Base-by-base conservation (phyloP, 2,113 vertebrate species). In the Pygoscelis antarcticus region DNA sequence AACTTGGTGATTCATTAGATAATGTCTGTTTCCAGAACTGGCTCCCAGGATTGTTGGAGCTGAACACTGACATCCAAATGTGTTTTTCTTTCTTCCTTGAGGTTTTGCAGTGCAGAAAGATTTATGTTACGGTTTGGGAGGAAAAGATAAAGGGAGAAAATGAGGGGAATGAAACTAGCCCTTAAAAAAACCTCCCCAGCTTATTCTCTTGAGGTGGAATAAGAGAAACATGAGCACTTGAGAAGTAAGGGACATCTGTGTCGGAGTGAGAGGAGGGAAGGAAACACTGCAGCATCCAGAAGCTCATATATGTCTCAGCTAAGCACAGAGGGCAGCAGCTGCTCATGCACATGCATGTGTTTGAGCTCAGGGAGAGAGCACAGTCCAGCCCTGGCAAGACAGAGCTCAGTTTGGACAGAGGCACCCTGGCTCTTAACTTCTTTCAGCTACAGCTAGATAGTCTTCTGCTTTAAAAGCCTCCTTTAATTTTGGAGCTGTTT, bases 1-100 rank as follows among this genome's bases (percentile, higher is more conserved):
- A 94, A 95, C 70, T 66, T 65, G 83, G 84, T 97, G 95, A 96
- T 95, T 96, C 96, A 94, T 91, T 79, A 93, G 84, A 91, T 94
- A 90, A 91, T 76, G 65, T 47, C 66, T 89, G 4, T 91, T 96
- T 89, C 87, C 93, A 95, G 66, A 91, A 72, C 81, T 68, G 75
- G 61, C 91, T 97, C 91, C 84, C 92, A 94, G 92, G 82, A 96
- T 88, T 91, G 90, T 70, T 95, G 90, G 92, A 93, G 87, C 95
- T 6, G 0, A 93, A 76, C 70, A 21, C 58, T 95, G 96, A 77
- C 25, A 15, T 95, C 49, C 92, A 72, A 69, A 58, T 32, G 7
- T 54, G 66, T 72, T 96, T 96, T 94, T 79, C 65, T 91, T 87
- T 96, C 89, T 93, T 94, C 70, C 70, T 84, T 87, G 49, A 85